Conservation (phyloP, 2,888 invertebrate genomes). For the Melanotus villosus region DNA sequence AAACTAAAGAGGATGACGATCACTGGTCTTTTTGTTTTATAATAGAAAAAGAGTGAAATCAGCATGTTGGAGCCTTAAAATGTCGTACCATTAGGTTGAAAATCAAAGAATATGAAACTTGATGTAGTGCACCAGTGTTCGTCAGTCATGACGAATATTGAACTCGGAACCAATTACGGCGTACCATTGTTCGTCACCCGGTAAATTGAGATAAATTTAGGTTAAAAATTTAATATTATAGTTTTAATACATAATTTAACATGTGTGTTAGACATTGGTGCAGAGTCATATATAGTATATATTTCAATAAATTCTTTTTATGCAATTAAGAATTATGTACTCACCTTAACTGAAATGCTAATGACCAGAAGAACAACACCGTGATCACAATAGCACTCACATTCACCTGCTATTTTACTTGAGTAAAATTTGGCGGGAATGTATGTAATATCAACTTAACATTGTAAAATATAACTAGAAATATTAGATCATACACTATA, state of each 20-base stretch:
- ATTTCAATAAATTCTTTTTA: not conserved
- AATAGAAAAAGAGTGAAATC: not conserved
- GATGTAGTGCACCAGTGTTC: not conserved
- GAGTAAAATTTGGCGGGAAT: too few relatives aligned
- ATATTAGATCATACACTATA: too few relatives aligned
- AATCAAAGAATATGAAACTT: not conserved
- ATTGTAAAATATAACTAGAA: too few relatives aligned
- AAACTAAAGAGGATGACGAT: constrained; percentile 10
- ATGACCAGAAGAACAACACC: not conserved
- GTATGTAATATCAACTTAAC: too few relatives aligned
- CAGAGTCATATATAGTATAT: not conserved
- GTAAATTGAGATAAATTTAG: not conserved
- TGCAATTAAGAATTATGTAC: constrained; percentile 7
- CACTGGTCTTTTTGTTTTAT: not conserved
- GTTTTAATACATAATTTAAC: constrained; percentile 15
- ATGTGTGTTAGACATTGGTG: not conserved
- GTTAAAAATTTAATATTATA: not conserved
- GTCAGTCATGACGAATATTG: constrained; percentile 16
- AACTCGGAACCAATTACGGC: not conserved
- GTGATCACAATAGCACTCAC: not conserved
- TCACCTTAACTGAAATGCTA: constrained; percentile 8
- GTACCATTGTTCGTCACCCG: not conserved
- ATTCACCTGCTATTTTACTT: too few relatives aligned
- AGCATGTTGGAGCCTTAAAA: not conserved
- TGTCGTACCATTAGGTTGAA: not conserved